Percentiles rank a stretch among this genome's conserved stretches.
Evolutionary conservation across 2,113 vertebrate species (phyloP).

Genomic region (Gambusia affinis): DNA sequence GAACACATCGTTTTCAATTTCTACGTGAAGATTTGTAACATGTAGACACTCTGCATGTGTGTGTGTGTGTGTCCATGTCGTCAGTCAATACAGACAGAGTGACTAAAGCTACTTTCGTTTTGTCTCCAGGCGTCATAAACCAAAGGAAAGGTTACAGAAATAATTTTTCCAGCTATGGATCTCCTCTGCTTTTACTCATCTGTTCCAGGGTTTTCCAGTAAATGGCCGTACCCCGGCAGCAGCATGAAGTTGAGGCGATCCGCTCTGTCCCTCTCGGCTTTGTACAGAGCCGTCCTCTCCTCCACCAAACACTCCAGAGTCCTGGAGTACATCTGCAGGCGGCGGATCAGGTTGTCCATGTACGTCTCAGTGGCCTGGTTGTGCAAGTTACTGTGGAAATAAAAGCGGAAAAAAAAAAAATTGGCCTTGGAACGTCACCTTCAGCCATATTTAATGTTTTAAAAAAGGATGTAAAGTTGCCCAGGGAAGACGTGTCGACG

Average conservation of each 20-base stretch:
- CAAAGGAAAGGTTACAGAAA: background rate
- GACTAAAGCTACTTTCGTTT: background rate
- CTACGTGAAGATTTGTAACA: background rate
- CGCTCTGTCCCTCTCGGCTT: conserved; percentile 93
- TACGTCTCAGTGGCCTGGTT: conserved; percentile 92
- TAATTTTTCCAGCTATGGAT: background rate
- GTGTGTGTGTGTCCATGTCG: too few relatives aligned
- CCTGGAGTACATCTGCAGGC: conserved; percentile 94
- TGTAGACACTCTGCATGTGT: too few relatives aligned
- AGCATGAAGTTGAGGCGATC: conserved; percentile 96
- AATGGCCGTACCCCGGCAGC: conserved; percentile 84
- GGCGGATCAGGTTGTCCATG: conserved; percentile 97
- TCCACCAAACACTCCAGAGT: conserved; percentile 95
- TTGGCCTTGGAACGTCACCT: background rate
- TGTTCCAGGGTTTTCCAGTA: background rate
- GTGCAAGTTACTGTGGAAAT: conserved; percentile 85
- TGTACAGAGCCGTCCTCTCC: conserved; percentile 92
- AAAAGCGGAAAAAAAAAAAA: background rate
- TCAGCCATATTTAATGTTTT: background rate
- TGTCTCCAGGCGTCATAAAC: background rate
- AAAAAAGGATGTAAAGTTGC: background rate
- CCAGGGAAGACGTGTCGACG: background rate
- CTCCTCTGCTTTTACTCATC: background rate
- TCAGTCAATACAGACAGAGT: too few relatives aligned
- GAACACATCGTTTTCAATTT: background rate